Evolutionary conservation across 2,113 vertebrate species (phyloP), one percentile per base, ranked within the genome.

Genomic region (Tringa solitaria): DNA sequence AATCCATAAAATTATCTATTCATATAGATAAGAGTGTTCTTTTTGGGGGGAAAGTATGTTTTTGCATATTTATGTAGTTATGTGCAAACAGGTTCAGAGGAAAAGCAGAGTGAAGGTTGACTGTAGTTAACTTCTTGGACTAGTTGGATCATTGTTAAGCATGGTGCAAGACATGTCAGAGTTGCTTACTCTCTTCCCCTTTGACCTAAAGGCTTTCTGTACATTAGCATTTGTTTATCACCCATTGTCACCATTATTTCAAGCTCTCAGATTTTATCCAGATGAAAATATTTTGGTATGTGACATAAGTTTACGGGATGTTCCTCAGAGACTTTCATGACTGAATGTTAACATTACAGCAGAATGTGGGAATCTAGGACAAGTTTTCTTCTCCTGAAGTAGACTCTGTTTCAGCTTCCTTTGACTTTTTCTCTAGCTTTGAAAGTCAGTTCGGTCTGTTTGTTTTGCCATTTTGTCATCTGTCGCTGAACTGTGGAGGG

Each of bases 401-500:
- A 50, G 19, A 2, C 16, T 94, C 46, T 80, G 27, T 53, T 72
- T 91, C 54, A 80, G 10, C 20, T 91, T 32, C 28, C 14, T 86
- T 83, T 84, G n/a, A 6, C 50, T 65, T 82, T 78, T 67, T 81
- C 17, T 84, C 28, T 65, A 37, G 9, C 22, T 63, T 0, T 39
- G 51, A 43, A 61, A 83, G 32, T 43, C 16, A 30, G 3, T 93
- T 68, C 64, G 5, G 28, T 61, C 21, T 33, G 41, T 54, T 64
- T 84, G 10, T 73, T 89, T 75, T 88, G 4, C 15, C 2, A 0
- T 61, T 82, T 20, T 76, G 57, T 15, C 6, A 70, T 41, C 45
- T 72, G 1, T 20, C 0, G 0, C 43, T 8, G 1, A 46, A 53
- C 3, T 63, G 19, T 18, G 9, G 39, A 81, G 27, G 20, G 24